Conservation (phyloP, 2,888 invertebrate species). For the Pelosia muscerda region DNA sequence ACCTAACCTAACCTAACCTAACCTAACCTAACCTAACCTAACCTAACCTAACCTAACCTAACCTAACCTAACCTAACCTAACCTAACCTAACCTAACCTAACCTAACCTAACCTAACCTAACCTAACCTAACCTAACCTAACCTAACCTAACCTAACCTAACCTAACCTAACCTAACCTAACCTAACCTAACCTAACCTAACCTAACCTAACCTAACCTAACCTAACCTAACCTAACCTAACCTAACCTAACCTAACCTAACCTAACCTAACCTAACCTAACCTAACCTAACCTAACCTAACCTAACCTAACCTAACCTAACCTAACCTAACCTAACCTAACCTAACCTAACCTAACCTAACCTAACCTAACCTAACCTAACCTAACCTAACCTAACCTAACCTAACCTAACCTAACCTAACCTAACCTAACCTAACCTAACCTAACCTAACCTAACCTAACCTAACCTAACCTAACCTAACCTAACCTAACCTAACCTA, state of each 20-base stretch:
- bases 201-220: constrained; percentile 25
- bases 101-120: constrained; percentile 26
- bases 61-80: constrained; percentile 25
- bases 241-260: constrained; percentile 25
- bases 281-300: constrained; percentile 24
- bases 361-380: constrained; percentile 24
- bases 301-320: constrained; percentile 24
- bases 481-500: constrained; percentile 24
- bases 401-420: constrained; percentile 24
- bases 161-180: constrained; percentile 26
- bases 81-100: constrained; percentile 26
- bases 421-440: constrained; percentile 24
- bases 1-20: constrained; percentile 26
- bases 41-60: constrained; percentile 26
- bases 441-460: constrained; percentile 24
- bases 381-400: constrained; percentile 24
- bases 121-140: constrained; percentile 26
- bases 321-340: constrained; percentile 24
- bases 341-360: constrained; percentile 24
- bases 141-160: constrained; percentile 26
- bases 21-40: constrained; percentile 26
- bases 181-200: constrained; percentile 26
- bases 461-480: constrained; percentile 24
- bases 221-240: constrained; percentile 26
- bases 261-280: constrained; percentile 24